Evolutionary conservation across 2,888 invertebrate genomes (phyloP).

Genomic region (Acleris holmiana): DNA sequence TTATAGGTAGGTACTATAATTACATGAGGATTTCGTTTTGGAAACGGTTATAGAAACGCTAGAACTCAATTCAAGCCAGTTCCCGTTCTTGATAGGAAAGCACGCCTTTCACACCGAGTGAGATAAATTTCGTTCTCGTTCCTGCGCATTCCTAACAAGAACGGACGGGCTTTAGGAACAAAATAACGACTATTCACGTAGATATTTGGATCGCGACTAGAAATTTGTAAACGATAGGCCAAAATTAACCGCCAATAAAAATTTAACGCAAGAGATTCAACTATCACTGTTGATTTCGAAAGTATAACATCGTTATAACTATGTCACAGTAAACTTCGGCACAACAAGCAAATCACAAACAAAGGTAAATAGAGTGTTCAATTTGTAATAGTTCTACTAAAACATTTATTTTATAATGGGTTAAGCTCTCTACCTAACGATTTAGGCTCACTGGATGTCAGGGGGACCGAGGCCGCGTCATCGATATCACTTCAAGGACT

Average conservation of each 20-base stretch:
- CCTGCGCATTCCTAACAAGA: background rate
- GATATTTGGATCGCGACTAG: conserved; percentile 80
- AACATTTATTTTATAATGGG: conserved; percentile 76
- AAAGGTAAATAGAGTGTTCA: conserved; percentile 77
- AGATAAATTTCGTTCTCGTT: background rate
- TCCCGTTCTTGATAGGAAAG: conserved; percentile 4
- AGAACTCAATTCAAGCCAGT: conserved; percentile 53
- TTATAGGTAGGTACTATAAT: conserved; percentile 52
- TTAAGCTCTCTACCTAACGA: conserved; percentile 78
- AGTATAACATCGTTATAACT: conserved; percentile 59
- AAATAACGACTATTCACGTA: conserved; percentile 66
- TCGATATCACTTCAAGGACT: conserved; percentile 11
- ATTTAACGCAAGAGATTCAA: conserved; percentile 59
- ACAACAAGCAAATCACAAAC: conserved; percentile 80
- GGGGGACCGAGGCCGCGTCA: conserved; percentile 70
- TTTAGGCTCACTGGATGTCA: conserved; percentile 76
- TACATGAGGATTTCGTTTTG: conserved; percentile 60
- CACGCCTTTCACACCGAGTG: background rate
- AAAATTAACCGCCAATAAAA: conserved; percentile 60
- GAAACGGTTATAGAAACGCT: conserved; percentile 52
- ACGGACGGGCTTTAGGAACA: conserved; percentile 64
- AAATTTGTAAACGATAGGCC: conserved; percentile 66
- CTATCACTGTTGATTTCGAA: conserved; percentile 45
- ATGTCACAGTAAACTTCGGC: conserved; percentile 69
- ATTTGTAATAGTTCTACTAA: conserved; percentile 77